Base-by-base conservation (phyloP, 2,113 vertebrate species). In the Verasper variegatus region DNA sequence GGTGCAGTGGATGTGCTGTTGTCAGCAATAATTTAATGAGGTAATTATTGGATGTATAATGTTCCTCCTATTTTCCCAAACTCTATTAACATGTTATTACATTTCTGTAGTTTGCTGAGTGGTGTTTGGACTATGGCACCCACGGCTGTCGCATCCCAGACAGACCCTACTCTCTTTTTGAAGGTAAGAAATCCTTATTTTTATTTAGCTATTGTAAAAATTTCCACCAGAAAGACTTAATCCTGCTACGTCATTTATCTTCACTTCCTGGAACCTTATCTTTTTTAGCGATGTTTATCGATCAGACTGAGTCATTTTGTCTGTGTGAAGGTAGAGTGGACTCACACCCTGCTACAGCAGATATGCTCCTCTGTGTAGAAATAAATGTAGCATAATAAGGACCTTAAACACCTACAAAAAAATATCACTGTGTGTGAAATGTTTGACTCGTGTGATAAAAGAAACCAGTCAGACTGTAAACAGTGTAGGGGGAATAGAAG, bases 121-220 rank as follows among this genome's bases (percentile, higher is more conserved):
- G 98, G 98, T 99, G 98, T 93, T 93, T 99, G 78, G 97, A 96
- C 40, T 99, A 99, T 0, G 98, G 98, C 61, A 95, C 95, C 0
- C 98, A 99, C 2, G 98, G 98, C 21, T 99, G 98, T 76, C 96
- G 98, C 68, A 97, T 99, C 88, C 97, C 98, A 8, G 98, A 99
- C 90, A 92, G 98, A 76, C 98, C 98, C 1, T 99, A 99, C 62
- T 99, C 98, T 14, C 96, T 99, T 10, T 99, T 99, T 81, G 98
- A 99, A 99, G 98, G 98, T 98, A 95, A 88, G 31, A 4, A 8
- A 57, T 51, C 0, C 5, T 0, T 21, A 54, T 35, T 26, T 37
- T n/a, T 42, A 42, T 42, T 42, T 13, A 49, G 5, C 17, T 49
- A 5, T 49, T 49, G 18, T 49, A 13, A 18, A 61, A 0, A 18